Evolutionary conservation across 1,140 invertebrate genomes (phyloP), one percentile per base, ranked within the genome.

Genomic region (Drosophila pseudoananassae): DNA sequence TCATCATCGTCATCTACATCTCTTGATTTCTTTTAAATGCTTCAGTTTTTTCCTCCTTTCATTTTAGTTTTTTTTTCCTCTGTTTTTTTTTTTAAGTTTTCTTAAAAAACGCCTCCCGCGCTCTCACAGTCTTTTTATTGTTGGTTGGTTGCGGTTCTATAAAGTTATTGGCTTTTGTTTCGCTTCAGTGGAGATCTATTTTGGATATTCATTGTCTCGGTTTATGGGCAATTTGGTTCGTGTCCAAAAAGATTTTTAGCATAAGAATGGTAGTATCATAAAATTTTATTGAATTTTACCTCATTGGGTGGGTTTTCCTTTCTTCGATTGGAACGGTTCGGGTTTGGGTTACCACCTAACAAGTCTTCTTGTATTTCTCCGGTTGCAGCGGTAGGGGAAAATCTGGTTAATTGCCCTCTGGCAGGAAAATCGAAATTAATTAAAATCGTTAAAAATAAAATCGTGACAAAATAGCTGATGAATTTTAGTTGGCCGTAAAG

Each of bases 11-110:
- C 63, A 87, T 85, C 78, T 85, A 65, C 70, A 82, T 85, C 78
- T 75, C 71, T 73, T 81, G 81, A 84, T 85, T 85, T 85, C 76
- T 53, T 84, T 84, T 85, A 84, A 85, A 84, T 82, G 83, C 73
- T 87, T 80, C 61, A 79, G 40, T 87, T 68, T 75, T 75, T 76
- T 69, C 6, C 50, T 23, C 23, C 33, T 71, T 60, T 40, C 29
- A 49, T 50, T 54, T 47, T 59, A 27, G 8, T 52, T 59, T 36
- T 57, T 56, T 59, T 38, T 60, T 49, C 31, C 15, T n/a, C 25
- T 38, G 56, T 31, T 50, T 56, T 61, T 77, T 57, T 55, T 74
- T 47, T 58, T 33, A 15, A 49, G 14, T 40, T 65, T 45, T 45
- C 20, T 45, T 17, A 15, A 60, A 83, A 87, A 85, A 76, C 83